A percentile compares a stretch with the other conserved stretches of the same genome.
These are phyloP conservation scores for Drosophila neoperkinsi DNA, from an alignment of 2,888 invertebrate genomes.

Conservation along the genomic window DNA sequence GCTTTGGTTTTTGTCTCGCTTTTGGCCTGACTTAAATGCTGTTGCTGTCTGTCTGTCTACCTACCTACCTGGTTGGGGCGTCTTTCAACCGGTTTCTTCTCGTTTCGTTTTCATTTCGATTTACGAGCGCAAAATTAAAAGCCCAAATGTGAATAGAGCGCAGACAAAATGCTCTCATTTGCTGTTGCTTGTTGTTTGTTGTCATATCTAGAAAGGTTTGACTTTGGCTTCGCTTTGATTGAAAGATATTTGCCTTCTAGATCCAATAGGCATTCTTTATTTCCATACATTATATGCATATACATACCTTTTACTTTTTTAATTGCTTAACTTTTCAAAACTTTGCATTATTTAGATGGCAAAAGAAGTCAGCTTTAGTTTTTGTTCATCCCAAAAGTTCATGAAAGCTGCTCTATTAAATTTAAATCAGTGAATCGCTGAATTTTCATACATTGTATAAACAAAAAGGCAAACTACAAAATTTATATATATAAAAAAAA, in stretches of 20 bases:
- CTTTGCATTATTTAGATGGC: slow-evolving; percentile 1
- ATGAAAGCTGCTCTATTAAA: slow-evolving; percentile 44
- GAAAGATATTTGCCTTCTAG: slow-evolving; percentile 15
- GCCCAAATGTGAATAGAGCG: slow-evolving; percentile 68
- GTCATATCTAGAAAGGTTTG: slow-evolving; percentile 56
- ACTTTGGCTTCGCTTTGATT: slow-evolving; percentile 22
- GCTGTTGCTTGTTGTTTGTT: slow-evolving; percentile 18
- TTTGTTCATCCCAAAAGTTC: slow-evolving; percentile 25
- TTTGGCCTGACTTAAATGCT: slow-evolving; percentile 49
- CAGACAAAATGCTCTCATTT: slow-evolving; percentile 60
- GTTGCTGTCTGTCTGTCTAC: slow-evolving; percentile 24
- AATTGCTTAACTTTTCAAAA: slow-evolving; percentile 9
- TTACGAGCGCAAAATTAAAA: slow-evolving; percentile 78
- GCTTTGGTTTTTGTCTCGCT: slow-evolving; percentile 32
- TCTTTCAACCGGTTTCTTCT: slow-evolving; percentile 64
- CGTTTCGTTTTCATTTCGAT: slow-evolving; percentile 81
- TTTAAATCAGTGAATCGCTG: slow-evolving; percentile 27
- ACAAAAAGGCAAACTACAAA: slow-evolving; percentile 2
- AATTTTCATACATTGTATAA: slow-evolving; percentile 26
- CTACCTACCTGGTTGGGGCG: slow-evolving; percentile 42
- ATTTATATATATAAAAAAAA: neutral
- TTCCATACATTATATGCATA: neutral
- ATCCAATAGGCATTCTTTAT: neutral
- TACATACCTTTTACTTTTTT: slow-evolving; percentile 6
- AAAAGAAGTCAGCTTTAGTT: slow-evolving; percentile 16